Evolutionary conservation across 2,888 invertebrate genomes (phyloP).

Genomic region (Eilema griseolum): DNA sequence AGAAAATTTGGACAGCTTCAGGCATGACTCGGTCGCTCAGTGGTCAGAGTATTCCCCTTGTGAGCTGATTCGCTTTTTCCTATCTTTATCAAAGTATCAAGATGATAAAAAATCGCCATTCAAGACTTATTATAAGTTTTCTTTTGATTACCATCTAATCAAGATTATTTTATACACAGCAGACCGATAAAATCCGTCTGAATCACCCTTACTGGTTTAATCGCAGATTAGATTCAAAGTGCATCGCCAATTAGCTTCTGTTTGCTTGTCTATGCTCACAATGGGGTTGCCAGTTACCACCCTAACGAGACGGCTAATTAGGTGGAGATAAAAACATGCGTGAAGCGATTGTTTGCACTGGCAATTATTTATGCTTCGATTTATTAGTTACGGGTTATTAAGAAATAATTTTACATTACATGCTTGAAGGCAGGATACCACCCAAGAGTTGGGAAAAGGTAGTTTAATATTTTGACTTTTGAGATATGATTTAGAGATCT

Average conservation of each 20-base stretch:
- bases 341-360: conserved; percentile 16
- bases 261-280: conserved; percentile 50
- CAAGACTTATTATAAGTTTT: too few species aligned
- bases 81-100: too few species aligned
- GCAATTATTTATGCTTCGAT: conserved; percentile 15
- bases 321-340: conserved; percentile 21
- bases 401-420: neutral
- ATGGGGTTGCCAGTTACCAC: conserved; percentile 33
- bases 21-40: too few species aligned
- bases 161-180: neutral
- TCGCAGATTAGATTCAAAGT: conserved; percentile 57
- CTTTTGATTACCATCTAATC: neutral
- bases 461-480: too few species aligned
- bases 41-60: too few species aligned
- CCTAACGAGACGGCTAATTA: conserved; percentile 55
- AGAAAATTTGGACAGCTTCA: too few species aligned
- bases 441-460: too few species aligned
- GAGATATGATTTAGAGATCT: too few species aligned
- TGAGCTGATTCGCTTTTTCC: too few species aligned
- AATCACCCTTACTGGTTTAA: conserved; percentile 44
- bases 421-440: neutral
- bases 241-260: conserved; percentile 57
- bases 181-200: conserved; percentile 26
- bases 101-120: too few species aligned
- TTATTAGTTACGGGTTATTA: conserved; percentile 11